These are phyloP conservation scores for Pogonus chalceus DNA, from an alignment of 1,140 invertebrate species.

Conservation along the genomic window DNA sequence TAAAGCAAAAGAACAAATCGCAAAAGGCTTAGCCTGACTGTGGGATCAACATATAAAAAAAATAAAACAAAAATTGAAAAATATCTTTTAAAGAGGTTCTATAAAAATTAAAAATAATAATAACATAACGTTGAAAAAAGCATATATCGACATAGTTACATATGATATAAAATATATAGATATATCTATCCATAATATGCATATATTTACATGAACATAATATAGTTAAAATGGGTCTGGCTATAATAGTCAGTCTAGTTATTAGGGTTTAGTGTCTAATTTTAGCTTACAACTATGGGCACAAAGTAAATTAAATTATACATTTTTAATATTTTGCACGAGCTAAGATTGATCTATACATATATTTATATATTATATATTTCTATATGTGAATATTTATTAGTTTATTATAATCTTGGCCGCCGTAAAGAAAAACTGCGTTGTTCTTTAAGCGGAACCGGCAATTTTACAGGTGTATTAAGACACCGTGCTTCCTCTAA, in stretches of 20 bases:
- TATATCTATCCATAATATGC: slow-evolving; percentile 29
- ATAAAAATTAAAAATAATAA: slow-evolving; percentile 16
- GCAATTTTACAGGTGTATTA: background rate
- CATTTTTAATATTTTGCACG: slow-evolving; percentile 9
- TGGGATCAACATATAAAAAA: slow-evolving; percentile 31
- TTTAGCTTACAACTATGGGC: slow-evolving; percentile 37
- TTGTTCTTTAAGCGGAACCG: background rate
- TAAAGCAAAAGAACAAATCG: slow-evolving; percentile 20
- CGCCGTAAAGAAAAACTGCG: background rate
- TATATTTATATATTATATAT: slow-evolving; percentile 9
- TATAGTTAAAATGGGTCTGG: slow-evolving; percentile 9
- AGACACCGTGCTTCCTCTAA: background rate
- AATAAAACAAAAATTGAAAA: slow-evolving; percentile 18
- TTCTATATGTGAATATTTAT: slow-evolving; percentile 10
- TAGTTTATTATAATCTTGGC: slow-evolving; percentile 7
- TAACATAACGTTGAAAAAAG: slow-evolving; percentile 17
- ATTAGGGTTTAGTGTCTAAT: slow-evolving; percentile 23
- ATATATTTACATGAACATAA: slow-evolving; percentile 23
- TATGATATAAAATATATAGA: slow-evolving; percentile 29
- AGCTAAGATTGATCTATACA: background rate
- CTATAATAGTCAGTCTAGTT: slow-evolving; percentile 10
- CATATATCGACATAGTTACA: slow-evolving; percentile 25
- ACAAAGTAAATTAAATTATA: slow-evolving; percentile 21
- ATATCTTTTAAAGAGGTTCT: slow-evolving; percentile 31
- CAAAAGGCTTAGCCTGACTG: slow-evolving; percentile 32